Evolutionary conservation across 2,797 vertebrate genomes (phyloP).

Genomic region (Cheirogaleus major): DNA sequence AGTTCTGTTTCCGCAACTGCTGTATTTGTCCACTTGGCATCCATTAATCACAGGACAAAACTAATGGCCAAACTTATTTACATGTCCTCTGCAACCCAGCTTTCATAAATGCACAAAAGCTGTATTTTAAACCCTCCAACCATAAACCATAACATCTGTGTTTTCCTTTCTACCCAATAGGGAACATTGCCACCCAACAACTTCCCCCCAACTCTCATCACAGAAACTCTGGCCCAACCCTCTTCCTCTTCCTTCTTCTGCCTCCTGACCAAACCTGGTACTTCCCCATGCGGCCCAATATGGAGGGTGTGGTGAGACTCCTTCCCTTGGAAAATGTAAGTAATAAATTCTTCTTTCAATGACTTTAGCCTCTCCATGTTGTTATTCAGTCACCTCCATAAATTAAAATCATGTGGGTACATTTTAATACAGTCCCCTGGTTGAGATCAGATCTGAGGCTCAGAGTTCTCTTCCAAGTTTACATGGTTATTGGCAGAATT

Average conservation of each 20-base stretch:
- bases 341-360: background rate
- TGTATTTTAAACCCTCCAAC: background rate
- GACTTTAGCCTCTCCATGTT: background rate
- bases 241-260: accelerated
- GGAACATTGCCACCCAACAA: background rate
- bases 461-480: background rate
- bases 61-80: background rate
- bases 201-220: background rate
- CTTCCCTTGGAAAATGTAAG: background rate
- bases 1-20: background rate
- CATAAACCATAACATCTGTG: background rate
- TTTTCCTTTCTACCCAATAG: background rate
- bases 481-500: background rate
- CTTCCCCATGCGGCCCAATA: accelerated
- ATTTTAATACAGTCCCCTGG: background rate
- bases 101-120: background rate
- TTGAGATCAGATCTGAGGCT: background rate
- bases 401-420: background rate
- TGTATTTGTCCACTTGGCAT: background rate
- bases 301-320: background rate
- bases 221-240: background rate
- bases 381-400: background rate
- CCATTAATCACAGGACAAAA: background rate
- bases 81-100: background rate
- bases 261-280: background rate